Conservation (phyloP, 2,888 invertebrate species). For the Conus canariensis region DNA sequence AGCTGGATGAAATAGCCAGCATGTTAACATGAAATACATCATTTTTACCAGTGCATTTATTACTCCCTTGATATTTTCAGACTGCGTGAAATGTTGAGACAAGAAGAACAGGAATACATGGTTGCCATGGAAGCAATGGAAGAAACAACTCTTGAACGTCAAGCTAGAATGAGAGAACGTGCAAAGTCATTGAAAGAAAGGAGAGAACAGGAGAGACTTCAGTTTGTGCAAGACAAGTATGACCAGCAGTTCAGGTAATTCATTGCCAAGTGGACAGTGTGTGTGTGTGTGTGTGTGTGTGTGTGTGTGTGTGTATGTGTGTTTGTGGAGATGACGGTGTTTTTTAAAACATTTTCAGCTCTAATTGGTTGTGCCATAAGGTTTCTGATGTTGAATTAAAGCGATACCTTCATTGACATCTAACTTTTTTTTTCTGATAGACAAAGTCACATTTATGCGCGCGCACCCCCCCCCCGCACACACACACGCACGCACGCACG, state of each 20-base stretch:
- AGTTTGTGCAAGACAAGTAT: slow-evolving; percentile 76
- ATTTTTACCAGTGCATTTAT: too few relatives aligned
- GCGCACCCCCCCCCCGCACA: too few relatives aligned
- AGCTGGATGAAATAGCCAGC: too few relatives aligned
- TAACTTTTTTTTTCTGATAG: too few relatives aligned
- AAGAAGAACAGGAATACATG: slow-evolving; percentile 72
- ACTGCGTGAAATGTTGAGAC: slow-evolving; percentile 58
- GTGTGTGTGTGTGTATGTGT: slow-evolving; percentile 14
- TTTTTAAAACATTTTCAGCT: too few relatives aligned
- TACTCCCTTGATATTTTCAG: slow-evolving; percentile 27
- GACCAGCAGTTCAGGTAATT: slow-evolving; percentile 77
- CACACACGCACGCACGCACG: too few relatives aligned
- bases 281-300: not conserved
- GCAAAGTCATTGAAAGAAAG: slow-evolving; percentile 76
- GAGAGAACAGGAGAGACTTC: slow-evolving; percentile 74
- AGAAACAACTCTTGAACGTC: slow-evolving; percentile 76
- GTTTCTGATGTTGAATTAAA: too few relatives aligned
- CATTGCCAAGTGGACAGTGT: not conserved
- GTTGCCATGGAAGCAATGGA: slow-evolving; percentile 74
- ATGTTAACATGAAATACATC: too few relatives aligned
- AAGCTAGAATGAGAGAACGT: slow-evolving; percentile 77
- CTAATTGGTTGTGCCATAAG: too few relatives aligned
- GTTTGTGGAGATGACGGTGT: not conserved
- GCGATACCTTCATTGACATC: too few relatives aligned
- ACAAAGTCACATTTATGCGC: too few relatives aligned